phyloP scores from a whole-genome alignment of 1,140 invertebrate genomes.

The Harpegnathos saltator region DNA sequence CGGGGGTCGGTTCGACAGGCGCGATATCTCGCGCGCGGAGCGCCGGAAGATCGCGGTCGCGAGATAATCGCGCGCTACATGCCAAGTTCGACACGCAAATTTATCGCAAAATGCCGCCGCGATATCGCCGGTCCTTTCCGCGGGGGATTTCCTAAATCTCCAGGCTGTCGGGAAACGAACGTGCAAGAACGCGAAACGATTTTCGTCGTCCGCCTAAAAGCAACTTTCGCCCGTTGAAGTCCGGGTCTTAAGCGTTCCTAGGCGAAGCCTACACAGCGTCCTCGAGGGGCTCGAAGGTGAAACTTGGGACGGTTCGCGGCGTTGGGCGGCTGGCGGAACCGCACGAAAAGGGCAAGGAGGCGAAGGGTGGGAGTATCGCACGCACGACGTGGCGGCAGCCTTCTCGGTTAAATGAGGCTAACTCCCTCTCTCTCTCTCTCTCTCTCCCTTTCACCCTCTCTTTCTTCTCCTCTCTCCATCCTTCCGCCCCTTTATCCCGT shows the following conservation, averaged over 20 bases:
- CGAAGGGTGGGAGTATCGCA: slow-evolving; percentile 70
- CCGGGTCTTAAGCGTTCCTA: slow-evolving; percentile 27
- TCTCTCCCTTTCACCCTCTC: background rate
- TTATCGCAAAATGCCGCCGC: background rate
- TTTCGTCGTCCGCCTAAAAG: slow-evolving; percentile 10
- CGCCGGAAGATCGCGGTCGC: too few relatives aligned
- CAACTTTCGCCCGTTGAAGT: background rate
- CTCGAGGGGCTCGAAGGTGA: slow-evolving; percentile 41
- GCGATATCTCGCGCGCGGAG: too few relatives aligned
- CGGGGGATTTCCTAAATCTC: slow-evolving; percentile 24
- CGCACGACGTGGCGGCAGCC: slow-evolving; percentile 76
- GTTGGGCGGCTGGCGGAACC: slow-evolving; percentile 24
- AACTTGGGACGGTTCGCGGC: slow-evolving; percentile 52
- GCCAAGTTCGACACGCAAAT: background rate
- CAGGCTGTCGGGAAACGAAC: slow-evolving; percentile 16
- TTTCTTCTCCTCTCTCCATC: slow-evolving; percentile 11
- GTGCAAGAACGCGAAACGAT: slow-evolving; percentile 33
- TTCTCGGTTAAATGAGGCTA: slow-evolving; percentile 84
- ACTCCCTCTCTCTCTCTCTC: slow-evolving; percentile 69
- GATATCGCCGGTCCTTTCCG: background rate
- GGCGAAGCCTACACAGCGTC: slow-evolving; percentile 32
- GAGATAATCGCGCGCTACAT: too few relatives aligned
- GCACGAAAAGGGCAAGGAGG: slow-evolving; percentile 62
- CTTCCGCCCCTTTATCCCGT: slow-evolving; percentile 37
- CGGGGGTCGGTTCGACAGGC: too few relatives aligned